Conservation (phyloP, 2,113 vertebrate genomes). For the Hypomesus transpacificus region DNA sequence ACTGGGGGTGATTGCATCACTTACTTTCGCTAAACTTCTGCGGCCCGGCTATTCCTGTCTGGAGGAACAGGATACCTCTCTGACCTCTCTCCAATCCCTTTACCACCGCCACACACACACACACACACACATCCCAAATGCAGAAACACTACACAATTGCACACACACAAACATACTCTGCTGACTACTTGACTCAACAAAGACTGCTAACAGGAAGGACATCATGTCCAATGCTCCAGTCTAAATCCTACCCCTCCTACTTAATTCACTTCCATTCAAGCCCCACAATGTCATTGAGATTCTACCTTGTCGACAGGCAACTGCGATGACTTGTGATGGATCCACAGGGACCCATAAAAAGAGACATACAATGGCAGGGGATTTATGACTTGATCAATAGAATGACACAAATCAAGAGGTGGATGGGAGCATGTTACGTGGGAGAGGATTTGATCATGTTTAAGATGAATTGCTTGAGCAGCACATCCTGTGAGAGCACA, state of each 20-base stretch:
- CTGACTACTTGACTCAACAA: background rate
- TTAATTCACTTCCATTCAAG: conserved; percentile 32
- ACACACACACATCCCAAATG: background rate
- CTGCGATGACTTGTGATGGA: conserved; percentile 4
- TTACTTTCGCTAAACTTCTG: conserved; percentile 13
- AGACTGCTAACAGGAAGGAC: too few relatives aligned
- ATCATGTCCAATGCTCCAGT: too few relatives aligned
- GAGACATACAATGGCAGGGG: conserved; percentile 32
- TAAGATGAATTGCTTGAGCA: too few relatives aligned
- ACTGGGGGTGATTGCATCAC: background rate
- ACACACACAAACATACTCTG: background rate
- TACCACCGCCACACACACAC: background rate
- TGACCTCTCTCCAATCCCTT: background rate
- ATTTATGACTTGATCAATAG: conserved; percentile 43
- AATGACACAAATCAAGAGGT: conserved; percentile 41
- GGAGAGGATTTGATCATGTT: background rate
- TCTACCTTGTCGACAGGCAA: conserved; percentile 6
- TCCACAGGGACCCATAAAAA: conserved; percentile 44
- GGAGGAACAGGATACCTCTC: conserved; percentile 13
- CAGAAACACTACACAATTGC: background rate
- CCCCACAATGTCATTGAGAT: conserved; percentile 35
- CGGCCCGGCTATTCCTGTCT: conserved; percentile 15
- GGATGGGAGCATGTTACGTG: background rate
- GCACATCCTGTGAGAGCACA: too few relatives aligned
- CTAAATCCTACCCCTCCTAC: too few relatives aligned